Conservation (phyloP, 2,797 vertebrate genomes). For the Centropyge bicolor region DNA sequence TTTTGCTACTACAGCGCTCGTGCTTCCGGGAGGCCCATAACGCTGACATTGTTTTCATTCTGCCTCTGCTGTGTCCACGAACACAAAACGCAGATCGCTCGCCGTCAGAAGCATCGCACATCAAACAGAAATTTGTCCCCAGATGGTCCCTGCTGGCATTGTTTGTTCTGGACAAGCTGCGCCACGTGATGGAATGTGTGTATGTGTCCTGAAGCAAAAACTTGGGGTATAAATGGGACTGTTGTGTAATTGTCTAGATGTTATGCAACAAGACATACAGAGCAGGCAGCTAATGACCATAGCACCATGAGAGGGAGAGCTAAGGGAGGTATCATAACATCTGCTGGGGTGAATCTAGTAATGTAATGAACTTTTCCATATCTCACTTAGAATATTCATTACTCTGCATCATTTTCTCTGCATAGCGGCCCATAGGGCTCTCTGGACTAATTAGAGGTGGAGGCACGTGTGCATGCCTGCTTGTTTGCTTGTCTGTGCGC, state of each 20-base stretch:
- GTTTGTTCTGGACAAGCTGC: constrained; percentile 70
- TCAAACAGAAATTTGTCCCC: constrained; percentile 66
- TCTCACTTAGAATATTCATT: constrained; percentile 65
- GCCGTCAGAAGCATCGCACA: constrained; percentile 52
- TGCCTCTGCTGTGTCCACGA: constrained; percentile 30
- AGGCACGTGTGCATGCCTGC: constrained; percentile 35
- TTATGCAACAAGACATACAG: constrained; percentile 73
- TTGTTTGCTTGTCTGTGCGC: constrained; percentile 28
- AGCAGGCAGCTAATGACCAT: constrained; percentile 72
- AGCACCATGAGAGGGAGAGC: constrained; percentile 46
- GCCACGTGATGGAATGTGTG: constrained; percentile 40
- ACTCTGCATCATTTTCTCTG: constrained; percentile 42
- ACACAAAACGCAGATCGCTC: constrained; percentile 58
- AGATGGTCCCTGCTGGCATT: constrained; percentile 57
- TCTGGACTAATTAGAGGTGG: constrained; percentile 62
- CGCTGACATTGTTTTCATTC: constrained; percentile 39
- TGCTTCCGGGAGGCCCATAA: constrained; percentile 28
- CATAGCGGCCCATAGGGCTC: constrained; percentile 39
- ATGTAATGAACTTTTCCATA: constrained; percentile 14
- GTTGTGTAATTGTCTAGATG: constrained; percentile 79
- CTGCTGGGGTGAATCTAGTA: constrained; percentile 60
- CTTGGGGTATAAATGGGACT: constrained; percentile 63
- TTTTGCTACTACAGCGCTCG: constrained; percentile 38
- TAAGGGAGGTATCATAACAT: constrained; percentile 60
- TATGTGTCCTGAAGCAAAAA: constrained; percentile 60